phyloP scores from a whole-genome alignment of 2,113 vertebrate species.

The Tragelaphus strepsiceros region DNA sequence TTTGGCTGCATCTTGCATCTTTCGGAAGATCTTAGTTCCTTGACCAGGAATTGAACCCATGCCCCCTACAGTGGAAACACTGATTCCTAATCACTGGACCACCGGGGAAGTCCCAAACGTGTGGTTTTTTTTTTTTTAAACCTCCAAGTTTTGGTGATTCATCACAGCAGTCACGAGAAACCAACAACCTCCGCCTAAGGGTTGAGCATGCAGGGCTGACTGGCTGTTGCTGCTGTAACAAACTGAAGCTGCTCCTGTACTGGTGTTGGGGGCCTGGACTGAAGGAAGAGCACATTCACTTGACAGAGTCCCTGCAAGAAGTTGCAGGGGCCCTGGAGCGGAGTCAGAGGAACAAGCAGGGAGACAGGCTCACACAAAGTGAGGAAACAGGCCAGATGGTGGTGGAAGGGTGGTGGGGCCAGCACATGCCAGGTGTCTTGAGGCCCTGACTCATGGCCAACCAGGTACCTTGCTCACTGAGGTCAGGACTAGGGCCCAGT shows the following conservation, averaged over 20 bases:
- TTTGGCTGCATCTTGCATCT: background rate
- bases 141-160: background rate
- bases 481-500: background rate
- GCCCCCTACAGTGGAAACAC: background rate
- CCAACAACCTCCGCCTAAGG: background rate
- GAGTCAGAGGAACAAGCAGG: background rate
- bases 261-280: background rate
- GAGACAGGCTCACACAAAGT: background rate
- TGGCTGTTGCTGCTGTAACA: background rate
- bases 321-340: background rate
- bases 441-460: background rate
- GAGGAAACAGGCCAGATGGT: background rate
- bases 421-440: background rate
- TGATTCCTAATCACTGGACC: background rate
- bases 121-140: background rate
- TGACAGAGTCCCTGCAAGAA: background rate
- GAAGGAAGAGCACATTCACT: background rate
- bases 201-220: background rate
- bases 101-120: rapidly evolving
- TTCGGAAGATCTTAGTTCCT: background rate
- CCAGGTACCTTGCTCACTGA: background rate
- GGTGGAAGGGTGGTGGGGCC: too few species aligned
- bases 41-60: background rate
- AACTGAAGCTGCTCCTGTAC: background rate
- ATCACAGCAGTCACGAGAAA: background rate